Evolutionary conservation across 2,888 invertebrate species (phyloP), one percentile per base, ranked within the genome.

Genomic region (Eupithecia dodoneata): DNA sequence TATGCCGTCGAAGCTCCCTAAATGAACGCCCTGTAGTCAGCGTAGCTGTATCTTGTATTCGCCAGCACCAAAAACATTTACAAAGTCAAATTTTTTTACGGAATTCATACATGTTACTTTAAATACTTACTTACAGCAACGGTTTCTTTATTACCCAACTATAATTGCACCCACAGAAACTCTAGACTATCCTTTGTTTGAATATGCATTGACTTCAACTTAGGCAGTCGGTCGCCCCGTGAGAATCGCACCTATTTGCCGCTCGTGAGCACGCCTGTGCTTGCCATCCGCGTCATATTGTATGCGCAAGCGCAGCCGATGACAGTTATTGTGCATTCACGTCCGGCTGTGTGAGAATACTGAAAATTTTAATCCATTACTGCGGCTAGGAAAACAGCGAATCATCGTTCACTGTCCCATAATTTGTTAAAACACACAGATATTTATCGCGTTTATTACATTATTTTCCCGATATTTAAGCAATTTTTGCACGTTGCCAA

Each of bases 181-280:
- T 69, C 45, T 69, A 45, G 69, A 69, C 45, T 45, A n/a, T 44
- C 10, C 69, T 69, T 9, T 44, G 15, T n/a, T 69, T 69, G 45
- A 69, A 69, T 69, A 69, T 69, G 45, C 69, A 69, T 69, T 15
- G 13, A 10, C 1, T 69, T 12, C 15, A 66, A 30, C 63, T 63
- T 63, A 63, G 69, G 69, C 18, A 45, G 69, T n/a, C 69, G 69
- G 69, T 66, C 69, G 77, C 85, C 89, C 88, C 89, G 89, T 91
- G 91, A 89, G 91, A 91, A 90, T 89, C 79, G 80, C 85, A 83
- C 85, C 87, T 85, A 88, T 89, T 89, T 88, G 85, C 83, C 81
- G 87, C 83, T 44, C 70, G 59, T 52, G 73, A 70, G 77, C 72
- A 86, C 87, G 86, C 88, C 87, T 87, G 86, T 85, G 86, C 83